phyloP scores from a whole-genome alignment of 1,140 invertebrate species.

The Leptinotarsa undecemlineata region DNA sequence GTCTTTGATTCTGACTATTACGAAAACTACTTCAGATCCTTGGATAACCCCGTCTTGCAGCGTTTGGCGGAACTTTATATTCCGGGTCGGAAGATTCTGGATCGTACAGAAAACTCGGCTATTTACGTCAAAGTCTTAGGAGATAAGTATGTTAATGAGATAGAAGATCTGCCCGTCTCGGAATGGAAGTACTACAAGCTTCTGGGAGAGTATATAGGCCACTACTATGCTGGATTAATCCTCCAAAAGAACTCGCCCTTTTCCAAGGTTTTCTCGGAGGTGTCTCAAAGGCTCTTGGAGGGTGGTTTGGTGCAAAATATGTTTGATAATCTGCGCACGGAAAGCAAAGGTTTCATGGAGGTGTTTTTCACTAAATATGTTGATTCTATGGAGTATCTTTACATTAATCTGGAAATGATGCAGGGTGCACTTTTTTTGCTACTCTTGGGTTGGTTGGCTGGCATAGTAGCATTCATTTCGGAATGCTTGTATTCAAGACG shows the following conservation, averaged over 20 bases:
- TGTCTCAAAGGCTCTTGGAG: neutral
- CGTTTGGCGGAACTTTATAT: neutral
- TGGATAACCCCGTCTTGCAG: neutral
- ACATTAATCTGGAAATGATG: neutral
- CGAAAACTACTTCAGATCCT: neutral
- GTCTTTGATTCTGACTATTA: neutral
- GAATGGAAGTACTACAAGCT: constrained; percentile 9
- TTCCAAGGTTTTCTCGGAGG: neutral
- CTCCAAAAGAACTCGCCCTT: neutral
- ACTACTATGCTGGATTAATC: neutral
- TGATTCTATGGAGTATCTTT: neutral
- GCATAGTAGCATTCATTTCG: neutral
- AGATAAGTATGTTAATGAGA: neutral
- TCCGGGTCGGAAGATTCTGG: neutral
- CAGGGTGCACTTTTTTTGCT: neutral
- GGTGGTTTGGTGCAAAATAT: neutral
- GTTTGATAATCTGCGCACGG: neutral
- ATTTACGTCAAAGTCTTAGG: neutral
- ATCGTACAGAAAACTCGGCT: neutral
- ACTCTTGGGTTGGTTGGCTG: neutral
- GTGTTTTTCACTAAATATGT: neutral
- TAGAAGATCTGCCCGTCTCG: neutral
- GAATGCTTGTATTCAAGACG: neutral
- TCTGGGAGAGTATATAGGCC: neutral
- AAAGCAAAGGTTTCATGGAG: neutral